Conservation (phyloP, 2,888 invertebrate species). For the Brachypterus glaber region DNA sequence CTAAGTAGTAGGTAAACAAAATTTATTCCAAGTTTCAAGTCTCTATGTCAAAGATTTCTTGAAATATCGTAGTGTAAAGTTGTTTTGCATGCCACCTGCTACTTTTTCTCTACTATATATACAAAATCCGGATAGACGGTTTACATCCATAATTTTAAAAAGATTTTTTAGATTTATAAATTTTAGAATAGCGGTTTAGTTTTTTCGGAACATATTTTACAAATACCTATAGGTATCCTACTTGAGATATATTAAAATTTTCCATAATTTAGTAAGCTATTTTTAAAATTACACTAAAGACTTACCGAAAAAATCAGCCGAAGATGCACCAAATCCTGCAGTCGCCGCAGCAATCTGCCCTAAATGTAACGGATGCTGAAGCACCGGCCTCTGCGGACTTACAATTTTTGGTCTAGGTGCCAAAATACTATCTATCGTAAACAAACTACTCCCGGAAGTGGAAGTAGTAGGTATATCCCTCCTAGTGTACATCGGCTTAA, state of each 20-base stretch:
- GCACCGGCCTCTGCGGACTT: constrained; percentile 45
- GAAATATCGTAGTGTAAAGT: too few relatives aligned
- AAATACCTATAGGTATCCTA: not conserved
- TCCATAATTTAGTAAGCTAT: too few relatives aligned
- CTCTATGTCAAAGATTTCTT: too few relatives aligned
- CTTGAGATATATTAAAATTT: too few relatives aligned
- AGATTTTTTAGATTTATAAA: too few relatives aligned
- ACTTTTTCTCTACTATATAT: too few relatives aligned
- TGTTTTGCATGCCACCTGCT: too few relatives aligned
- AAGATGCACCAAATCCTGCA: constrained; percentile 50
- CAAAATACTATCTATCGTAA: constrained; percentile 80
- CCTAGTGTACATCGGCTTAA: constrained; percentile 36
- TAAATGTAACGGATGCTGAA: constrained; percentile 49
- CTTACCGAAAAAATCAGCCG: constrained; percentile 73
- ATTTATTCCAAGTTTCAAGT: too few relatives aligned
- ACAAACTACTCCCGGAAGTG: constrained; percentile 48
- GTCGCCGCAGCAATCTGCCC: constrained; percentile 56
- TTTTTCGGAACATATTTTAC: not conserved
- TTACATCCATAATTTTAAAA: too few relatives aligned
- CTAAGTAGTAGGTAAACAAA: too few relatives aligned
- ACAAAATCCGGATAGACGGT: too few relatives aligned
- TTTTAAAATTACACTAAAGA: constrained; percentile 22
- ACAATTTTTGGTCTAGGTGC: constrained; percentile 55
- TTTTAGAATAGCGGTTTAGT: too few relatives aligned
- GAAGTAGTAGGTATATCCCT: constrained; percentile 5